Base-by-base conservation (phyloP, 2,888 invertebrate species). In the Coelopa pilipes region DNA sequence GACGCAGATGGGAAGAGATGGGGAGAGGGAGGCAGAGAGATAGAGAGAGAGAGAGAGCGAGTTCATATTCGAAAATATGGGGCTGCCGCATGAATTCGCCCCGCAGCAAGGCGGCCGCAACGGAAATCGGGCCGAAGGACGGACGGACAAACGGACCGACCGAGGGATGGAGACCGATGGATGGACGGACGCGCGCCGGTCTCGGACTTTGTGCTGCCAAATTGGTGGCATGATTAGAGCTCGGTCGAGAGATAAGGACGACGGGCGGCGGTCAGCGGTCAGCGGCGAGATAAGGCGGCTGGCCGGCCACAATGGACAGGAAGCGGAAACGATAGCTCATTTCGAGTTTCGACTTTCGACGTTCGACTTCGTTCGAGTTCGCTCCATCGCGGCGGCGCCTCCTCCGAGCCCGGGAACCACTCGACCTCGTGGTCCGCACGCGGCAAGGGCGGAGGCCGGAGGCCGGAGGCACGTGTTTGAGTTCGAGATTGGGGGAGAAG, bases 151-250 rank as follows among this genome's bases (percentile, higher is more conserved):
- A 34, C 34, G 7, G 7, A 7, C 34, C 4, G 34, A 34, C 7
- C 2, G 34, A 34, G 7, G 34, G 34, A 34, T 7, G n/a, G n/a
- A 34, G 34, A 34, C 34, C 4, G 34, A 34, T 34, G 34, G 34
- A 34, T 34, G 34, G 34, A 34, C 34, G 34, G 34, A 34, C 34
- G 34, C 2, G 7, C 7, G 34, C 34, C 34, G 34, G 34, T 34
- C 34, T 55, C 55, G 71, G 47, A 71, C 71, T 57, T 65, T 71
- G 24, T 65, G 63, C 45, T 65, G 65, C 46, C 63, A 71, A 71
- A 55, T 70, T 70, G 70, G 69, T 70, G 24, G 21, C 63, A 45
- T 65, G 71, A 70, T 70, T 70, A 65, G 71, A 71, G 65, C 13
- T 49, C n/a, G 34, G 71, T 63, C 71, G 65, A 65, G 19, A 71